phyloP scores from a whole-genome alignment of 1,140 invertebrate species.

The Sminthurides bifidus region DNA sequence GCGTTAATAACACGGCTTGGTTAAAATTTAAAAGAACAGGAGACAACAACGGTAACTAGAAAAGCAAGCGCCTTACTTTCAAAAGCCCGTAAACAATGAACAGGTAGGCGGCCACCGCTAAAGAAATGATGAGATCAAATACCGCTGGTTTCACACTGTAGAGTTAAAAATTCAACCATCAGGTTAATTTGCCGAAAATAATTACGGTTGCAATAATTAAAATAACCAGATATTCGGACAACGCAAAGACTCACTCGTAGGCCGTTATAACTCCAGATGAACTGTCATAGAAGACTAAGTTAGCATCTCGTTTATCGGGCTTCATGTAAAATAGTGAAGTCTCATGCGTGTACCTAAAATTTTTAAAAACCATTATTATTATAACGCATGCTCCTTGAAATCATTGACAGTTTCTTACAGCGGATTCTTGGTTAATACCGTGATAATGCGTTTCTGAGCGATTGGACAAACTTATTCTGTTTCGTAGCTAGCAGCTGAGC shows the following conservation, averaged over 20 bases:
- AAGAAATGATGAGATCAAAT: conserved; percentile 87
- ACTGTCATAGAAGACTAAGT: conserved; percentile 81
- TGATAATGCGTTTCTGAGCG: conserved; percentile 48
- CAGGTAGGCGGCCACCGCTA: conserved; percentile 72
- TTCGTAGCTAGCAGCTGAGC: conserved; percentile 58
- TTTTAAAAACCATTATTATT: not conserved
- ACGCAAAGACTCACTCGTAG: conserved; percentile 58
- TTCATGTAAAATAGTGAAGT: conserved; percentile 54
- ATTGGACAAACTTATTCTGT: conserved; percentile 49
- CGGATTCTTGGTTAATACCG: conserved; percentile 9
- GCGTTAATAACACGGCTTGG: not conserved
- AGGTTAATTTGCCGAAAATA: conserved; percentile 21
- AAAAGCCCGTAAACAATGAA: conserved; percentile 66
- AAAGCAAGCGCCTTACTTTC: conserved; percentile 44
- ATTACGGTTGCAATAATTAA: conserved; percentile 4
- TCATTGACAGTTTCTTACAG: no score
- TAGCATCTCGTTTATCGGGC: conserved; percentile 76
- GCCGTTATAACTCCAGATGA: conserved; percentile 66
- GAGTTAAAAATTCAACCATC: conserved; percentile 3
- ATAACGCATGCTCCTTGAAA: conserved; percentile 32
- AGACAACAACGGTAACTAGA: not conserved
- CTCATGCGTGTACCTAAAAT: conserved; percentile 58
- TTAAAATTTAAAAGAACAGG: not conserved
- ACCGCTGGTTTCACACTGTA: conserved; percentile 88
- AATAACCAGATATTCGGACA: not conserved